Evolutionary conservation across 2,797 vertebrate genomes (phyloP).

Genomic region (Uromys caudimaculatus): DNA sequence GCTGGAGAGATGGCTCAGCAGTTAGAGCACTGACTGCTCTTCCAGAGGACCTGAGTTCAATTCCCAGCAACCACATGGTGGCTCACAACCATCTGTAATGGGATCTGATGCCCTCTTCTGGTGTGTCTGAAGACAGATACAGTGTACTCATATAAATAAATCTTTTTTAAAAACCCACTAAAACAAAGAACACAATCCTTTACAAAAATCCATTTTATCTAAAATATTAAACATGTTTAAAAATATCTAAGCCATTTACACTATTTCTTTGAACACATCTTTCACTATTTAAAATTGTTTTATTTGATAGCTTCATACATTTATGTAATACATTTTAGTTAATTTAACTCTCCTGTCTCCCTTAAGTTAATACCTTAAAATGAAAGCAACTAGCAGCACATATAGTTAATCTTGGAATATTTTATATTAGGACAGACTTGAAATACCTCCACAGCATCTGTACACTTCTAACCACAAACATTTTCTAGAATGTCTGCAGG

Average conservation of each 20-base stretch:
- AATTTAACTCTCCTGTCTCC: not conserved
- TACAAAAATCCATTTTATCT: constrained; percentile 53
- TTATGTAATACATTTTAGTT: not conserved
- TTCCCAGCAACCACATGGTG: too few relatives aligned
- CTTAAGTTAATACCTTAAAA: constrained; percentile 33
- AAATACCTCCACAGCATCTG: constrained; percentile 36
- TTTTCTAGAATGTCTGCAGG: constrained; percentile 47
- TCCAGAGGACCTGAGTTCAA: too few relatives aligned
- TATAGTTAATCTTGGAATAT: constrained; percentile 36
- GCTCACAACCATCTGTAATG: too few relatives aligned
- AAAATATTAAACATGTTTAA: constrained; percentile 65
- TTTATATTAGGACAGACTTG: constrained; percentile 35
- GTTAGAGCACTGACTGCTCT: too few relatives aligned
- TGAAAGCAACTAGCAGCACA: constrained; percentile 13
- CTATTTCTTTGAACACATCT: not conserved
- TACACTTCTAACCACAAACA: not conserved
- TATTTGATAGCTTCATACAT: not conserved
- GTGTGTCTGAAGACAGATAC: too few relatives aligned
- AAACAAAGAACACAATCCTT: constrained; percentile 58
- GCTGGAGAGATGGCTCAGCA: too few relatives aligned
- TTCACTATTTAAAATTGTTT: not conserved
- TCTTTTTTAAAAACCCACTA: not conserved
- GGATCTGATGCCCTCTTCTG: too few relatives aligned
- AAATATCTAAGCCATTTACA: constrained; percentile 51
- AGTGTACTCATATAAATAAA: too few relatives aligned